Evolutionary conservation across 2,113 vertebrate species (phyloP), one percentile per base, ranked within the genome.

Genomic region (Mormyrus lacerda): DNA sequence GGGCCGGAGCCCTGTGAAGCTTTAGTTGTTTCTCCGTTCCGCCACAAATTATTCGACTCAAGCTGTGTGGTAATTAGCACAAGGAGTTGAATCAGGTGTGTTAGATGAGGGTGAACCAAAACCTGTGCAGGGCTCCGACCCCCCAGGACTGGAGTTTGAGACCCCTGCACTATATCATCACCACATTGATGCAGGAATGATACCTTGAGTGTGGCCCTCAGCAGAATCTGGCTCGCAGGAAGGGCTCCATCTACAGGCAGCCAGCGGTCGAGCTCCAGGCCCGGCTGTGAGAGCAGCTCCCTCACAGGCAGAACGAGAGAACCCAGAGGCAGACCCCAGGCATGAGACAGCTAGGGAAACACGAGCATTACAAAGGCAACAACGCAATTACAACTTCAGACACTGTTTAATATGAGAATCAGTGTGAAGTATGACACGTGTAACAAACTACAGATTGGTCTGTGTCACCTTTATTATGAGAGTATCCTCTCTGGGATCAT

Each of bases 201-300:
- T 91, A 98, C 98, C 95, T 97, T 96, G 11, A 99, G 95, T 88
- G 97, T 95, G 15, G 94, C 96, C 91, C 96, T 96, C 91, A 99
- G 95, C 1, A 99, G 95, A 92, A 98, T 92, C 91, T 97, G 96
- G 89, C 94, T 96, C 88, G 92, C 91, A 4, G 96, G 73, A 13
- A 89, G 90, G 2, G 95, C 95, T 76, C 94, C 96, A 87, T 91
- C 94, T 91, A 98, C 93, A 0, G 84, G 76, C 42, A 97, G 94
- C 98, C 97, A 98, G 27, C 90, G 94, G 90, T 98, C 98, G 91
- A 97, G 87, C 61, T 95, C 93, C 89, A 98, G 94, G 21, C 89
- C 92, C 83, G 96, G 95, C 2, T 94, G 89, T 19, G 88, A 90
- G 7, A 98, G 95, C 51, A 98, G 92, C 89, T 96, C 95, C 2